Evolutionary conservation across 2,797 vertebrate genomes (phyloP), one percentile per base, ranked within the genome.

Genomic region (Alexandromys oeconomus): DNA sequence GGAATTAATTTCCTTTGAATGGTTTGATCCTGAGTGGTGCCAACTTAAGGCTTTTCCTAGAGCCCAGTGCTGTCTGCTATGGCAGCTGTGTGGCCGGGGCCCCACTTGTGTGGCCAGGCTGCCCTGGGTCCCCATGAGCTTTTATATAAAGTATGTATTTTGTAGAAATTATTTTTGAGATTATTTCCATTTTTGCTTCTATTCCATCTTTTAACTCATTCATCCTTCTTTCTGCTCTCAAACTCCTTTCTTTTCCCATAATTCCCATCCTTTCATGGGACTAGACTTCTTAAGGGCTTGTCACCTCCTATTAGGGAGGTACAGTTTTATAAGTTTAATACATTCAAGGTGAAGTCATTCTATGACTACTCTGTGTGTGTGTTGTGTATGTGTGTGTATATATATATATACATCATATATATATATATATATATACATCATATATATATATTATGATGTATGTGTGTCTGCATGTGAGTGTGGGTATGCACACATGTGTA

Each of bases 101-200:
- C 54, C 54, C 54, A 54, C 54, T 17, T 54, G 54, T 54, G 1
- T 17, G 15, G 54, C 57, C 57, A 21, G 57, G 57, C 57, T 57
- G 57, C 19, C 57, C 19, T 57, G 19, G 19, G 57, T 21, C 19
- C 57, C 57, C 57, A 57, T 57, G 57, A 21, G 57, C 57, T 57
- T 19, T 57, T 21, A 21, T 40, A 74, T 71, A 14, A 94, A 94
- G 46, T 93, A 29, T 21, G 54, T 91, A 46, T 46, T 86, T 93
- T n/a, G n/a, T 43, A 93, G 88, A 67, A 92, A 61, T 87, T 37
- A 59, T n/a, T 48, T 89, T 92, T 81, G 54, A 85, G 61, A 73
- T 88, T n/a, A 43, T 48, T 92, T 94, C 80, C 25, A 67, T 77
- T 89, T 78, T 93, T 82, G 17, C 65, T 92, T 77, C 87, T 91